Evolutionary conservation across 2,113 vertebrate genomes (phyloP), one percentile per base, ranked within the genome.

Genomic region (Callopanchax toddi): DNA sequence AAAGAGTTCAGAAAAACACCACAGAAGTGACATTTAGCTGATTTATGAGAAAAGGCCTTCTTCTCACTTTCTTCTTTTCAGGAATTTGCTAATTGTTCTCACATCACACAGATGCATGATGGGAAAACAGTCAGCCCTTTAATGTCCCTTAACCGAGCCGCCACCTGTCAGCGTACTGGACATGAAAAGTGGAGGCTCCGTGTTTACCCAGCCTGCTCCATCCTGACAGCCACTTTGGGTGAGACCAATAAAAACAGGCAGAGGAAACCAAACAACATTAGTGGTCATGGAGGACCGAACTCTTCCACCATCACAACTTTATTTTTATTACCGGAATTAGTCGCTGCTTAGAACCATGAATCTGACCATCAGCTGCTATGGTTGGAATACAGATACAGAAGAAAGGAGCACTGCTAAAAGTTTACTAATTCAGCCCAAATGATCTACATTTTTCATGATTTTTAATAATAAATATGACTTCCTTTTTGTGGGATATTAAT

Each of bases 61-160:
- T 40, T 22, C 12, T 54, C n/a, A 51, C 62, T 16, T 56, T 52
- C 60, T 78, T 44, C 18, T 60, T 45, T 17, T 60, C 25, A 57
- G 29, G 57, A 61, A 49, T 51, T 34, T 56, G 71, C 72, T 83
- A 90, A 87, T 86, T 82, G 78, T 87, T 90, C 78, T 87, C 80
- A 88, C 83, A 79, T 88, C 82, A 78, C 23, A 64, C 48, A 6
- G 59, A 55, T 67, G 74, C 81, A 66, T 29, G 63, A 67, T 40
- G 74, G 78, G 60, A 53, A 87, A 91, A 89, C 88, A 90, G 59
- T 61, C 22, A 0, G 34, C 4, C n/a, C 79, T 90, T 88, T 89
- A 76, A 86, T 71, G 82, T 82, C 46, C 32, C 21, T 13, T 1
- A 16, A 21, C 22, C 70, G 54, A 78, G 55, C 61, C 43, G 56